Percentiles rank a stretch among this genome's conserved stretches.
These are phyloP conservation scores for Lasius fuliginosus DNA, from an alignment of 2,888 invertebrate genomes.

Conservation along the genomic window DNA sequence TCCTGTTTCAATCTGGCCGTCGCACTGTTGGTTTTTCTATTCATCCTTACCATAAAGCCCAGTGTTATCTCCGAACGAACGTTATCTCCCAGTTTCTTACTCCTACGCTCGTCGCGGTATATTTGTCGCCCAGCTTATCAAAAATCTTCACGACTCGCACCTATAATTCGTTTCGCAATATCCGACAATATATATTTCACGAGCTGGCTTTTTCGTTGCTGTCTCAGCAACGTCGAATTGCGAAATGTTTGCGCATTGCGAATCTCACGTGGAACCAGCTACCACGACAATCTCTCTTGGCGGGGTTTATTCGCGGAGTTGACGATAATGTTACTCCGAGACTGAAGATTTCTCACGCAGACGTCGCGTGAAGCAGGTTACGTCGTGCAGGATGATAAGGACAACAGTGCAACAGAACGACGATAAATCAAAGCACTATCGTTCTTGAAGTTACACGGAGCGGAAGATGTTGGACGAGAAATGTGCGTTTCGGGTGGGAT, in stretches of 20 bases:
- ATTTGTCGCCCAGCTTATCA: not conserved
- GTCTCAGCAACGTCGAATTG: not conserved
- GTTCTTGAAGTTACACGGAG: not conserved
- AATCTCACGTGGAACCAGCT: not conserved
- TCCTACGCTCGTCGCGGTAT: not conserved
- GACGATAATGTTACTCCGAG: not conserved
- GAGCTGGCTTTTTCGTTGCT: not conserved
- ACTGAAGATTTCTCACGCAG: not conserved
- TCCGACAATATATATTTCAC: not conserved
- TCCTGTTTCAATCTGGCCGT: constrained; percentile 97
- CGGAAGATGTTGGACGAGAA: not conserved
- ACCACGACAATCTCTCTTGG: not conserved
- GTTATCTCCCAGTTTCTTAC: not conserved
- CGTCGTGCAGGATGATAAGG: not conserved
- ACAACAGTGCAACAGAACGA: not conserved
- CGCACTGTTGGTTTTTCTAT: constrained; percentile 90
- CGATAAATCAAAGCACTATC: not conserved
- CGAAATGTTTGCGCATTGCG: not conserved
- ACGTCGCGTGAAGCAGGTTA: not conserved
- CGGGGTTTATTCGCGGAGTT: not conserved
- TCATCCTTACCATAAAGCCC: constrained; percentile 81
- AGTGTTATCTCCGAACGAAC: not conserved
- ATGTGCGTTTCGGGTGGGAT: not conserved
- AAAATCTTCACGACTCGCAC: not conserved
- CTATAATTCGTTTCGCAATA: not conserved